Evolutionary conservation across 2,888 invertebrate genomes (phyloP).

Genomic region (Argyra leucocephala): DNA sequence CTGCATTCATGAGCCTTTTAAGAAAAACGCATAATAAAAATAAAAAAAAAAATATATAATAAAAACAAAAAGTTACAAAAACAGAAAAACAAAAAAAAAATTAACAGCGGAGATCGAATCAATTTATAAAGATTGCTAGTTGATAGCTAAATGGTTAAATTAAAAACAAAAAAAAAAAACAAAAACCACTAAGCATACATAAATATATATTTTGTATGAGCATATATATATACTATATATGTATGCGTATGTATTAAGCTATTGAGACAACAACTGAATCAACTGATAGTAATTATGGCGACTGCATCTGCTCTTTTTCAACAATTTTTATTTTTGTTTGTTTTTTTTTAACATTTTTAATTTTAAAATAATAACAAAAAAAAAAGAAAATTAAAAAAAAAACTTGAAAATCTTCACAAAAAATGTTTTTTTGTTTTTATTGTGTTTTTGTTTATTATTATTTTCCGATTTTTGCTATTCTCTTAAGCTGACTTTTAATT

Average conservation of each 20-base stretch:
- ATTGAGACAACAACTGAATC: neutral
- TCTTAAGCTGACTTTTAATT: neutral
- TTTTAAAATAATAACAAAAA: neutral
- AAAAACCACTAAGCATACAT: neutral
- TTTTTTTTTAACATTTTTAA: neutral
- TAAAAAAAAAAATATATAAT: neutral
- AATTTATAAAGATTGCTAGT: neutral
- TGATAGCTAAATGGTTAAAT: neutral
- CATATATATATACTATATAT: neutral
- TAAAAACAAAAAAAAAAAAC: neutral
- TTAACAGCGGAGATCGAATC: constrained; percentile 3
- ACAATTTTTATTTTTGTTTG: neutral
- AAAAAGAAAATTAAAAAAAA: neutral
- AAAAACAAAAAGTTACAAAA: neutral
- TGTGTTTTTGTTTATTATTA: neutral
- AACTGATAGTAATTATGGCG: neutral
- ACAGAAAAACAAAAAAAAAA: neutral
- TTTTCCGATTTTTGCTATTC: too few species aligned
- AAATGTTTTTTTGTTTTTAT: neutral
- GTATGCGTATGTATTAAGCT: neutral
- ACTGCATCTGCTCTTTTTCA: constrained; percentile 4
- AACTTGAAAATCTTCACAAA: neutral
- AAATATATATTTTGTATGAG: neutral
- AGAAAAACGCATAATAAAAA: neutral
- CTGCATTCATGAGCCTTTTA: neutral